Evolutionary conservation across 2,888 invertebrate genomes (phyloP).

Genomic region (Capitulum mitella): DNA sequence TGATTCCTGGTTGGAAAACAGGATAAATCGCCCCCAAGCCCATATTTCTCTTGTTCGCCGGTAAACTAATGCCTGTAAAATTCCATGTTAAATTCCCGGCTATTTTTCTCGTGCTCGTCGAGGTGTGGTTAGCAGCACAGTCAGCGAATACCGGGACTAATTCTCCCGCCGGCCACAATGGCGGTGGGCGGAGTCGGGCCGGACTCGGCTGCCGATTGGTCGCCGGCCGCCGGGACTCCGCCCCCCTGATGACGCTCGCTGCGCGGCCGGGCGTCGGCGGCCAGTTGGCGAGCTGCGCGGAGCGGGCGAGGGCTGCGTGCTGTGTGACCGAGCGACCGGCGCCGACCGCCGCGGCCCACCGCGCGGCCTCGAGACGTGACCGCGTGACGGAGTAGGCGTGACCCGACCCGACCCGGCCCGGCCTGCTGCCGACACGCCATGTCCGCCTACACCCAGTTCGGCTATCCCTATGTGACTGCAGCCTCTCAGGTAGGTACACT

Average conservation of each 20-base stretch:
- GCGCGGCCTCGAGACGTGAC: not conserved
- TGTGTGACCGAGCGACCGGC: not conserved
- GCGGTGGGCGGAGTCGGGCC: not conserved
- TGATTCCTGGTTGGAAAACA: not conserved
- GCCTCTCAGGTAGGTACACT: too few species aligned
- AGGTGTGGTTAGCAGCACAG: not conserved
- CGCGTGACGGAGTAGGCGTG: not conserved
- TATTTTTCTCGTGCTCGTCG: not conserved
- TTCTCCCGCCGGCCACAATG: not conserved
- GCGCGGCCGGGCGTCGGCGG: not conserved
- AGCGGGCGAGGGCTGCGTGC: not conserved
- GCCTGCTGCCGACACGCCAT: too few species aligned
- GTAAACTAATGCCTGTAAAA: constrained; percentile 1
- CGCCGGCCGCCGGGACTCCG: not conserved
- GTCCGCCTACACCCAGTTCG: too few species aligned
- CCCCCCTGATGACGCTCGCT: not conserved
- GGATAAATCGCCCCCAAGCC: constrained; percentile 1
- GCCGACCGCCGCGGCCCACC: not conserved
- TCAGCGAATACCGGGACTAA: not conserved
- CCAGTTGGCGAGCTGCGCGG: constrained; percentile 7
- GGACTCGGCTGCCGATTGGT: not conserved
- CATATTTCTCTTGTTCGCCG: constrained; percentile 6
- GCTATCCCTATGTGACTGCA: too few species aligned
- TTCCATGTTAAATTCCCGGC: not conserved
- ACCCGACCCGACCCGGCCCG: not conserved